Base-by-base conservation (phyloP, 1,140 invertebrate species). In the Ruditapes philippinarum region DNA sequence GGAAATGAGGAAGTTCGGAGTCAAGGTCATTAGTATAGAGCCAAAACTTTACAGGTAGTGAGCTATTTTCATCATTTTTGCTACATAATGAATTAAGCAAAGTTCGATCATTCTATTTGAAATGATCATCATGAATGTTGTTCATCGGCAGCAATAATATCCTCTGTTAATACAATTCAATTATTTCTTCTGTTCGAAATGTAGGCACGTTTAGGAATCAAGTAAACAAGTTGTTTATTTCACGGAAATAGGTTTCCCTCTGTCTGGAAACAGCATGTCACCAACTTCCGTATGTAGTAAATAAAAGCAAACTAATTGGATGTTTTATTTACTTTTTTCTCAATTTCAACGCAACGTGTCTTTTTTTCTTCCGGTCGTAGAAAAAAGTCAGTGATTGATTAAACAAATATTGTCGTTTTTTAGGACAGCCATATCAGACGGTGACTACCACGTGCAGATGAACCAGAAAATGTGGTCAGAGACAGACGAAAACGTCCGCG, bases 1-100 rank as follows among this genome's bases (percentile, higher is more conserved):
- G 4, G 95, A 96, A 81, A 78, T 95, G 60, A 40, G 45, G 2
- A 94, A 94, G 73, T 94, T 95, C 81, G 92, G 90, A 25, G 92
- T 95, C 0, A 87, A 92, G 14, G 94, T 95, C 9, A 90, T 94
- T 31, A 81, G 88, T 22, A 70, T 95, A 9, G 91, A 93, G 82
- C 94, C 94, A 12, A 95, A 93, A 28, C 92, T 95, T 82, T 95
- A 90, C 78, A 91, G 76, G 84, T 90, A 86, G 25, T 68, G 7
- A 5, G 57, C 9, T 31, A 42, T 76, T 14, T 45, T 45, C 42
- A 45, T 7, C 42, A 45, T 45, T 7, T 14, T 7, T 7, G 5
- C 42, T 45, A 7, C 42, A 45, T 45, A 45, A 7, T 14, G 42
- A 45, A 45, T 5, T 45, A 14, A 45, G 14, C 42, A 45, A 14